These are phyloP conservation scores for Tachysurus fulvidraco DNA, from an alignment of 2,113 vertebrate species.

Conservation along the genomic window DNA sequence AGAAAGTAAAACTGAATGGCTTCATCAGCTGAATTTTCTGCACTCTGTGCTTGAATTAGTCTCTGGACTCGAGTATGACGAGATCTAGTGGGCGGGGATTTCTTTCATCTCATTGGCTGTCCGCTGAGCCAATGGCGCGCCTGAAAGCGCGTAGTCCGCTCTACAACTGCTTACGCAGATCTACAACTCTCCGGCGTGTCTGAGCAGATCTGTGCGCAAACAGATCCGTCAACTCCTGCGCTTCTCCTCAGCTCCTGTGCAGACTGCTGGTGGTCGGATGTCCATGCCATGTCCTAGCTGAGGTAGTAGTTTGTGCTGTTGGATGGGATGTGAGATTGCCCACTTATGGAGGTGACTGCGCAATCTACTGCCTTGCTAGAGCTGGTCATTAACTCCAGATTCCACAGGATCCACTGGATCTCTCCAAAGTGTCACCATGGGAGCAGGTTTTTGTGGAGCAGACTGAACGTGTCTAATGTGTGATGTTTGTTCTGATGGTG, in stretches of 20 bases:
- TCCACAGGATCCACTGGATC: not conserved
- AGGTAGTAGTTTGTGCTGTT: slow-evolving; percentile 99
- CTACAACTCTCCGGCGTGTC: slow-evolving; percentile 15
- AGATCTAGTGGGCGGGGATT: slow-evolving; percentile 39
- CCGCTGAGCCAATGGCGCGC: slow-evolving; percentile 36
- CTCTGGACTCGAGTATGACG: not conserved
- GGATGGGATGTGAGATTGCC: slow-evolving; percentile 94
- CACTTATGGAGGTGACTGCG: slow-evolving; percentile 99
- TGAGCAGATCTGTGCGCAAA: not conserved
- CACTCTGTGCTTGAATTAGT: not conserved
- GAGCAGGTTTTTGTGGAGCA: not conserved
- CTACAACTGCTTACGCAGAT: slow-evolving; percentile 36
- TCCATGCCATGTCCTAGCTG: slow-evolving; percentile 83
- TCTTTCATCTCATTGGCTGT: slow-evolving; percentile 52
- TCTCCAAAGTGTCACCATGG: not conserved
- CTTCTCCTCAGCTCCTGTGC: not conserved
- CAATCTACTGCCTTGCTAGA: slow-evolving; percentile 99
- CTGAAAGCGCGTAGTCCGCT: slow-evolving; percentile 44
- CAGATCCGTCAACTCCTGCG: not conserved
- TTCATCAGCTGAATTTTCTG: slow-evolving; percentile 13
- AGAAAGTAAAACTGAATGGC: not conserved
- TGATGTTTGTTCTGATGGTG: not conserved
- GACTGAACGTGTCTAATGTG: not conserved
- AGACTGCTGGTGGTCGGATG: not conserved
- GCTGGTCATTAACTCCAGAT: slow-evolving; percentile 82